Evolutionary conservation across 2,888 invertebrate species (phyloP), one percentile per base, ranked within the genome.

Genomic region (Meghimatium bilineatum): DNA sequence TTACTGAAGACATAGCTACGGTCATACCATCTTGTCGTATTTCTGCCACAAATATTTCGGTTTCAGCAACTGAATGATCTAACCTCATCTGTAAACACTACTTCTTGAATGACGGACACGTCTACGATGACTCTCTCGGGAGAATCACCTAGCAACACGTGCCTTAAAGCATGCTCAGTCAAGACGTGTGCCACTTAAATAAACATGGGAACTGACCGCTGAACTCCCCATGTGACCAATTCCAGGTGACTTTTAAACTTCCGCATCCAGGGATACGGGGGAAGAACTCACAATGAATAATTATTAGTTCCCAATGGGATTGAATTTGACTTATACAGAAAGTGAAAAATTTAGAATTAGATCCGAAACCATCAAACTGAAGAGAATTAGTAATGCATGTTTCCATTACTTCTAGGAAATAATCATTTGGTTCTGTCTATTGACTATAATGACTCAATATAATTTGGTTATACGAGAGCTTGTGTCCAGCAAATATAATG

Each of bases 101-200:
- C n/a, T n/a, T 3, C 56, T 56, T 23, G 17, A 8, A 56, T 14
- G 56, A 49, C 10, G 17, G 49, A 49, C 49, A 49, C 49, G 17
- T 49, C 10, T 12, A 49, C 49, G 17, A 49, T 12, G 49, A 49
- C 56, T 38, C 67, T 49, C 44, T 8, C 26, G 17, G 17, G 32
- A 44, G 12, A 17, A 29, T n/a, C 69, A 14, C 60, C 14, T n/a
- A 38, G 29, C 14, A 10, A 38, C 63, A 32, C 63, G 38, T 63
- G 80, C 36, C 72, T n/a, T 74, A 20, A 14, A 26, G 81, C 63
- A 44, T 38, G 74, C 12, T 8, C 36, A 36, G 60, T 26, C 71
- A 23, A 32, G 63, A 74, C 74, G 63, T 63, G 74, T 74, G 81
- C 74, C 81, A 81, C 38, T 38, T 49, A 72, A 63, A 63, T 81